Conservation (phyloP, 2,797 vertebrate genomes). For the Acridotheres tristis region DNA sequence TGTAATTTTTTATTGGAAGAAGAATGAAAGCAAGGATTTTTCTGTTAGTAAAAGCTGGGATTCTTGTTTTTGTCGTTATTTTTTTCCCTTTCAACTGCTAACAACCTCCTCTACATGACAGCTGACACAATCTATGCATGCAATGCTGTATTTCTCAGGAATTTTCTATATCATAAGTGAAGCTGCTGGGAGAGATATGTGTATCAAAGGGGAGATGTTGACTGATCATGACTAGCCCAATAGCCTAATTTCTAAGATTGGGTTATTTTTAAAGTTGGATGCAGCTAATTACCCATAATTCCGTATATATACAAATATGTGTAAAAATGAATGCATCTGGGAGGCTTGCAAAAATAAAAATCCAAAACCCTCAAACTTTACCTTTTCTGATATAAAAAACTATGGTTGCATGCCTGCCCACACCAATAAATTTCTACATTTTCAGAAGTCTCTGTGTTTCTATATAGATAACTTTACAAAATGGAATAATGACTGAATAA, state of each 20-base stretch:
- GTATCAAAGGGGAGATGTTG: background rate
- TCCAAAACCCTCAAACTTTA: background rate
- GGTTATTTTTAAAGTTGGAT: background rate
- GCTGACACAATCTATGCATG: background rate
- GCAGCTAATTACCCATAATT: background rate
- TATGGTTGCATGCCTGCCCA: background rate
- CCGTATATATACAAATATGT: background rate
- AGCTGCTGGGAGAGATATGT: background rate
- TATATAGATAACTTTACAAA: background rate
- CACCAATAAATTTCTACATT: background rate
- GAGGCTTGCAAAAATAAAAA: background rate
- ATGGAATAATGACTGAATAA: background rate
- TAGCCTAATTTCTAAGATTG: background rate
- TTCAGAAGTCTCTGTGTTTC: background rate
- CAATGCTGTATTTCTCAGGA: background rate
- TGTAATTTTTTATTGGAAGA: background rate
- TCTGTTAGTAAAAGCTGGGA: background rate
- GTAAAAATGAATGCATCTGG: background rate
- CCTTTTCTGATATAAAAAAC: background rate
- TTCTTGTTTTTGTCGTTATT: rapidly evolving
- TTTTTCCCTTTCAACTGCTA: background rate
- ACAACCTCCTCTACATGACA: background rate
- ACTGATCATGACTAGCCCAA: background rate
- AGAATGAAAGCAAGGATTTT: background rate
- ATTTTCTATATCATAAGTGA: background rate